Conservation (phyloP, 1,140 invertebrate species). For the Pseudomyrmex gracilis region DNA sequence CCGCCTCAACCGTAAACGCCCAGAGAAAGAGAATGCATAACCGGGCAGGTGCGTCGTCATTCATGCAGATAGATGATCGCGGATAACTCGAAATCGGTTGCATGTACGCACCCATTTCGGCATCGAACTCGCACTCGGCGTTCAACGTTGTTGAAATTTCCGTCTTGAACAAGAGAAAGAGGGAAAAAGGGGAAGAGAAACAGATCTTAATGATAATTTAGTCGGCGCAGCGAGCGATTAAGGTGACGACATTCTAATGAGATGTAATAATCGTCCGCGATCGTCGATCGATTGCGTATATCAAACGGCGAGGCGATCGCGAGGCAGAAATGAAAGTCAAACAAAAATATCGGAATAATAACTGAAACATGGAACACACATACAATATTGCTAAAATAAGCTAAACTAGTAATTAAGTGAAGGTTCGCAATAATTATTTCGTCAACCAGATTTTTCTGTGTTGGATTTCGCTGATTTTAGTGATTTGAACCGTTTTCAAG, state of each 20-base stretch:
- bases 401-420: no score
- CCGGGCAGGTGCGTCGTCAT: conserved; percentile 71
- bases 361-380: background rate
- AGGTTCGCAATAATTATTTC: background rate
- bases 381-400: background rate
- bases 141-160: conserved; percentile 74
- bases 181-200: no score
- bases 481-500: conserved; percentile 16
- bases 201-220: conserved; percentile 70
- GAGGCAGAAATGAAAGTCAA: background rate
- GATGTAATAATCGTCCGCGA: conserved; percentile 63
- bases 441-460: background rate
- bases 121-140: conserved; percentile 49
- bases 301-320: background rate
- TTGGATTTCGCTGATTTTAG: conserved; percentile 5
- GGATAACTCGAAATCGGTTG: conserved; percentile 70
- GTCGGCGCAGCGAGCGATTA: conserved; percentile 63
- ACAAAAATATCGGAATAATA: conserved; percentile 4
- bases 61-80: conserved; percentile 73
- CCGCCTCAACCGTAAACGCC: conserved; percentile 47
- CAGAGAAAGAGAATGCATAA: conserved; percentile 17
- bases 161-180: conserved; percentile 57
- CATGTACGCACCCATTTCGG: conserved; percentile 35
- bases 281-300: conserved; percentile 22
- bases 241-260: conserved; percentile 73